These are phyloP conservation scores for Carassius auratus DNA, from an alignment of 2,113 vertebrate genomes.

Conservation along the genomic window DNA sequence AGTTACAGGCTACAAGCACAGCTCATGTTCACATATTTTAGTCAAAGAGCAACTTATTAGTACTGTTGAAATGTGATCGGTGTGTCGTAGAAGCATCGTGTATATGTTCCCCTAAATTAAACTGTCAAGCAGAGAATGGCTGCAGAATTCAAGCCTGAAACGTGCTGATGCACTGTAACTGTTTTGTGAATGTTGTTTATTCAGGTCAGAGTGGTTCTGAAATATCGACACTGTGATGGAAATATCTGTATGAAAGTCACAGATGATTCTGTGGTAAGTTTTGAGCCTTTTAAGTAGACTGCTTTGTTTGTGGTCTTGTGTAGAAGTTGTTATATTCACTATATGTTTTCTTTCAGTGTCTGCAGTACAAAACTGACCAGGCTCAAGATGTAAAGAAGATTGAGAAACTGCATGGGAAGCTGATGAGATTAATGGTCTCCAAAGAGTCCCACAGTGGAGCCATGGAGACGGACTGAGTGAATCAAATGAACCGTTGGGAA, in stretches of 20 bases:
- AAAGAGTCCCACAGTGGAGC: constrained; percentile 91
- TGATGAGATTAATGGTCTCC: constrained; percentile 98
- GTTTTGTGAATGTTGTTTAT: constrained; percentile 51
- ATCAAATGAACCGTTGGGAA: not conserved
- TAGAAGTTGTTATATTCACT: not conserved
- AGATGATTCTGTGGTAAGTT: constrained; percentile 92
- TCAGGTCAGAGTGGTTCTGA: constrained; percentile 95
- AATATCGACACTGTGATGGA: constrained; percentile 95
- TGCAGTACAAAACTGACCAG: constrained; percentile 98
- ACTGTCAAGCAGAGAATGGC: not conserved
- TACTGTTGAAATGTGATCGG: not conserved
- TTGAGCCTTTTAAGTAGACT: not conserved
- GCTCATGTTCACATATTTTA: not conserved
- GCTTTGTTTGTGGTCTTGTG: not conserved
- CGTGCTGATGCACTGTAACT: not conserved
- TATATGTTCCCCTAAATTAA: not conserved
- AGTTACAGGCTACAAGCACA: not conserved
- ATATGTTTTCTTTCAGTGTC: constrained; percentile 80
- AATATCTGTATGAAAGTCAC: constrained; percentile 97
- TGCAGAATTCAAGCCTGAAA: not conserved
- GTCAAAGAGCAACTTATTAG: not conserved
- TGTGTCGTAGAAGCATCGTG: not conserved
- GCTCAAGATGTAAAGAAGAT: constrained; percentile 99
- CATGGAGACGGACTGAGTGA: constrained; percentile 92
- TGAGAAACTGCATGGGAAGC: constrained; percentile 96